These are phyloP conservation scores for Labeo catla DNA, from an alignment of 2,113 vertebrate species.

Conservation along the genomic window DNA sequence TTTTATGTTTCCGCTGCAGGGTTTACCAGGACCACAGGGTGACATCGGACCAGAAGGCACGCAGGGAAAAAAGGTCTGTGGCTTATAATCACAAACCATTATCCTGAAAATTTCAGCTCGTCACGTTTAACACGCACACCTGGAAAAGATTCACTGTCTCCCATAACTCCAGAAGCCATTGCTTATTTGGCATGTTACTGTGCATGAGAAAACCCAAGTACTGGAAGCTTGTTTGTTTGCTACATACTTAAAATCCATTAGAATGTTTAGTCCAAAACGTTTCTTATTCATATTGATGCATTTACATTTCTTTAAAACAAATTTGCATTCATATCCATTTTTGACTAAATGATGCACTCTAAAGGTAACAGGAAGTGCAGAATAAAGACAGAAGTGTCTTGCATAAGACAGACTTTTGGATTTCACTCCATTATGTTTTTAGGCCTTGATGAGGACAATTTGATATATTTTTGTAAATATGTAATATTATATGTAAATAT, in stretches of 20 bases:
- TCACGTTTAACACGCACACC: slow-evolving; percentile 33
- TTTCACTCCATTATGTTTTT: background rate
- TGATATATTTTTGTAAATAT: background rate
- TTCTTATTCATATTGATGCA: background rate
- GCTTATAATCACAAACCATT: slow-evolving; percentile 40
- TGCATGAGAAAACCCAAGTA: background rate
- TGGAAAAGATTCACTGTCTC: slow-evolving; percentile 48
- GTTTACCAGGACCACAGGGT: slow-evolving; percentile 83
- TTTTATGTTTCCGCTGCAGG: slow-evolving; percentile 73
- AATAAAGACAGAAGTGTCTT: background rate
- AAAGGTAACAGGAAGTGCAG: background rate
- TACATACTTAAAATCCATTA: background rate
- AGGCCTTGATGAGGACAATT: background rate
- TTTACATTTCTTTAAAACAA: background rate
- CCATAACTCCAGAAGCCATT: background rate
- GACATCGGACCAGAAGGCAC: slow-evolving; percentile 85
- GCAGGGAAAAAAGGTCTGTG: slow-evolving; percentile 84
- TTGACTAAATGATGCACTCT: background rate
- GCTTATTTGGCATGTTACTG: background rate
- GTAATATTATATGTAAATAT: background rate
- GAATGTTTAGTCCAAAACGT: background rate
- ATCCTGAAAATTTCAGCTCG: slow-evolving; percentile 1
- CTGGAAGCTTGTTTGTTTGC: background rate
- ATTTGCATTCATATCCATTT: background rate
- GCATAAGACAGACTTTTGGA: background rate